A percentile compares a stretch with the other conserved stretches of the same genome.
Evolutionary conservation across 2,888 invertebrate species (phyloP).

Genomic region (Caenorhabditis sulstoni): DNA sequence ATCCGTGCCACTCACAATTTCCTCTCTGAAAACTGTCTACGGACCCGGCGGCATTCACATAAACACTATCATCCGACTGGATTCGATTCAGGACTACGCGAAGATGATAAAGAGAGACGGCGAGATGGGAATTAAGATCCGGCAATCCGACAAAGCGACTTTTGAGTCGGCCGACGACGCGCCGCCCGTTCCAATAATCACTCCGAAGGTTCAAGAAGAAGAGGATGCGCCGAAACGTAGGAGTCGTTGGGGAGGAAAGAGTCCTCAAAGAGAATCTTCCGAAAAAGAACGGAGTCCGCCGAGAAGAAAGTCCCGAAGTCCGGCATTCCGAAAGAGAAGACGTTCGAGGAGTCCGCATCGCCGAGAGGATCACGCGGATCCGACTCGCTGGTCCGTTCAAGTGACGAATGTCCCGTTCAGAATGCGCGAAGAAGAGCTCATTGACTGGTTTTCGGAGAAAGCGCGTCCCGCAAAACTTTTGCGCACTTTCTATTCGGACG

Average conservation of each 20-base stretch:
- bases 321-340: conserved; percentile 16
- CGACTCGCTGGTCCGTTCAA: conserved; percentile 70
- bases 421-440: conserved; percentile 67
- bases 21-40: conserved; percentile 70
- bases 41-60: conserved; percentile 67
- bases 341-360: conserved; percentile 24
- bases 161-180: conserved; percentile 70
- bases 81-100: conserved; percentile 64
- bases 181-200: conserved; percentile 82
- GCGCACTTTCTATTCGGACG: conserved; percentile 68
- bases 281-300: conserved; percentile 22
- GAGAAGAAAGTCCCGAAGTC: conserved; percentile 40
- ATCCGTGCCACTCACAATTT: conserved; percentile 64
- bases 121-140: conserved; percentile 72
- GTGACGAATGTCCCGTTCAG: conserved; percentile 75
- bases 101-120: conserved; percentile 67
- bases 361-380: conserved; percentile 53
- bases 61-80: conserved; percentile 68
- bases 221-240: conserved; percentile 29
- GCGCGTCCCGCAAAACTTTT: conserved; percentile 63
- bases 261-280: neutral
- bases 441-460: conserved; percentile 66
- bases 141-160: conserved; percentile 53
- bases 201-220: neutral
- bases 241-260: conserved; percentile 31